Base-by-base conservation (phyloP, 2,888 invertebrate species). In the Unio pictorum region DNA sequence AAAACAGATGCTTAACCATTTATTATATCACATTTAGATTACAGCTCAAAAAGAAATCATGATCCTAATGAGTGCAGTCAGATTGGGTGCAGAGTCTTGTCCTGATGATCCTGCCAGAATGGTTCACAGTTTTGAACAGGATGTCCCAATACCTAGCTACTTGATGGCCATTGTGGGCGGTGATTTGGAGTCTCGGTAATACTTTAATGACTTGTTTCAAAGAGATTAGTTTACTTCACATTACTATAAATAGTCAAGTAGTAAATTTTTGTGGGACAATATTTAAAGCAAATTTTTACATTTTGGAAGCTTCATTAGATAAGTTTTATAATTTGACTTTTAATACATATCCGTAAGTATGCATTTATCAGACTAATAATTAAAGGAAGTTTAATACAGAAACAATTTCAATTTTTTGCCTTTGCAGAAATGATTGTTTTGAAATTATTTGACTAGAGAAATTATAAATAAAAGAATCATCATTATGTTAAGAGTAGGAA, bases 111-210 rank as follows among this genome's bases (percentile, higher is more conserved):
- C 61, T 23, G 86, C 87, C 6, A 91, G 91, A 30, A 92, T 90
- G 73, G 89, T 92, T 0, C 91, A 91, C 78, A 88, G 87, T 20
- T 97, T 96, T 88, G 90, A 92, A 20, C 91, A 91, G 84, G 83
- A 86, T 65, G 93, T 97, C 66, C 95, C 96, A 0, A 94, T 98
- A 81, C 97, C 97, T 0, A 93, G 95, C 0, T 98, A 98, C 87
- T 91, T 98, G 67, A 92, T 98, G 63, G 97, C 98, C 0, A 93
- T 98, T 69, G 98, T 95, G 1, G 95, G 95, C 30, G 98, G 97
- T 0, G 93, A 93, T 61, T 88, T 98, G 72, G 95, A 86, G 61
- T 81, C 79, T 69, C 86, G 85, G 89, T 87, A 74, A 7, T 30
- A 18, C 23, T 30, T 28, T 61, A 8, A 30, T 59, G 18, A 8